Conservation (phyloP, 2,888 invertebrate species). For the Neoascia interrupta region DNA sequence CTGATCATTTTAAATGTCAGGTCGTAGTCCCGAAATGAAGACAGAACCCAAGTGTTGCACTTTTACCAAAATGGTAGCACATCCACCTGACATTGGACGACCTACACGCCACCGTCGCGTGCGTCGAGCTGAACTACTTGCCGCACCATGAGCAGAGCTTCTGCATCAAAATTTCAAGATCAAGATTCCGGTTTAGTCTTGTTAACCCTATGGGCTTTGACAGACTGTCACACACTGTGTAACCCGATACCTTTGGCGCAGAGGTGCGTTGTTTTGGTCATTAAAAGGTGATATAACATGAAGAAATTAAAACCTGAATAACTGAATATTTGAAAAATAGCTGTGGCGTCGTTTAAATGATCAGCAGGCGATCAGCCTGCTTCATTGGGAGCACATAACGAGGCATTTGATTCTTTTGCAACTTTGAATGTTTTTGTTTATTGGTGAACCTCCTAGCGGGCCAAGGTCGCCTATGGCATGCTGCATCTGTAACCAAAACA, state of each 20-base stretch:
- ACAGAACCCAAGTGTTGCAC: too few relatives aligned
- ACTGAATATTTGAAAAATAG: constrained; percentile 56
- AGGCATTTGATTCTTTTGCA: constrained; percentile 50
- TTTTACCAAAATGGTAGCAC: too few relatives aligned
- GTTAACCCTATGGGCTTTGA: constrained; percentile 13
- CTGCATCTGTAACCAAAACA: constrained; percentile 35
- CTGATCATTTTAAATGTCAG: too few relatives aligned
- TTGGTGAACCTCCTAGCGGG: constrained; percentile 34
- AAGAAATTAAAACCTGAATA: constrained; percentile 52
- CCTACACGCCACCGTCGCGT: too few relatives aligned
- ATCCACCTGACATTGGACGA: too few relatives aligned
- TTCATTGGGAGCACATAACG: constrained; percentile 17
- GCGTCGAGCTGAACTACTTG: too few relatives aligned
- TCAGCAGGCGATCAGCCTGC: background rate
- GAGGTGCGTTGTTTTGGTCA: constrained; percentile 33
- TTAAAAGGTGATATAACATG: constrained; percentile 46
- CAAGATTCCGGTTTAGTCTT: constrained; percentile 24
- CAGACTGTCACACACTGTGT: constrained; percentile 12
- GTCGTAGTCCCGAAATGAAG: too few relatives aligned
- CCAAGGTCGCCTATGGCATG: constrained; percentile 29
- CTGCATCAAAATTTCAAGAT: constrained; percentile 37
- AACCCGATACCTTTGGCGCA: constrained; percentile 17
- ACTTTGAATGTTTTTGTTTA: constrained; percentile 32
- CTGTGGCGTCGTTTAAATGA: background rate
- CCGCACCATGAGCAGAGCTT: background rate